Percentiles rank a stretch among this genome's conserved stretches.
Evolutionary conservation across 2,113 vertebrate species (phyloP).

Genomic region (Lasiurus borealis): DNA sequence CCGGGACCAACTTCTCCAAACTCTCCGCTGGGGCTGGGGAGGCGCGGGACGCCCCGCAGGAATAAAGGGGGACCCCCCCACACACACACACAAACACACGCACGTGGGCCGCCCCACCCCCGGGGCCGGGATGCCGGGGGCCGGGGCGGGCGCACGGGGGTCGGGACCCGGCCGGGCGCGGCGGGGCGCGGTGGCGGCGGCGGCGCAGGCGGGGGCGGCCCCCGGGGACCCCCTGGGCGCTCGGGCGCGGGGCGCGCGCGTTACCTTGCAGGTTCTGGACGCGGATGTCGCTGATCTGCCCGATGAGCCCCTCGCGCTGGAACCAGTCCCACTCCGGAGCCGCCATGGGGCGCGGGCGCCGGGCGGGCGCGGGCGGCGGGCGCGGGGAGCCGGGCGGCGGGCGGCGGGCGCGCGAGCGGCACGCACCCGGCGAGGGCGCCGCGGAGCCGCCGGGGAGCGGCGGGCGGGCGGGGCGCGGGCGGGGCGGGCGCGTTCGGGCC

Average conservation of each 20-base stretch:
- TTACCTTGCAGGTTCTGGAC: conserved; percentile 98
- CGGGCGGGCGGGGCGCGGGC: conserved; percentile 39
- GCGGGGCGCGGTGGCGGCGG: neutral
- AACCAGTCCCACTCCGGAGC: conserved; percentile 95
- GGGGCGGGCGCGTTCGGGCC: conserved; percentile 34
- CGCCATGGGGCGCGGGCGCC: conserved; percentile 88
- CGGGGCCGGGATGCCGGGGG: neutral
- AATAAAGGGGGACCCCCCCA: neutral
- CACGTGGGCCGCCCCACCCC: conserved; percentile 32
- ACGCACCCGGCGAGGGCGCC: conserved; percentile 70
- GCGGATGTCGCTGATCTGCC: conserved; percentile 96
- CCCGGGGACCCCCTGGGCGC: neutral
- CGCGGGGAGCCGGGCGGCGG: conserved; percentile 12
- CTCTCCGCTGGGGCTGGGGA: neutral
- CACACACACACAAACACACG: too few relatives aligned
- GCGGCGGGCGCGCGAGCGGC: conserved; percentile 60
- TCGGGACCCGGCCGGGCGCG: neutral
- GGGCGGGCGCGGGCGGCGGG: conserved; percentile 44
- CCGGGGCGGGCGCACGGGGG: neutral
- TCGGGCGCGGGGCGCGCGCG: conserved; percentile 48
- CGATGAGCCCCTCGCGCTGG: conserved; percentile 96
- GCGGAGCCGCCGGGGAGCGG: neutral
- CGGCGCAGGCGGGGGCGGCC: neutral
- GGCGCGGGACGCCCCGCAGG: neutral
- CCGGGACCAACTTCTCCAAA: conserved; percentile 75